A percentile compares a stretch with the other conserved stretches of the same genome.
These are phyloP conservation scores for Glossophaga mutica DNA, from an alignment of 2,797 vertebrate species.

Conservation along the genomic window DNA sequence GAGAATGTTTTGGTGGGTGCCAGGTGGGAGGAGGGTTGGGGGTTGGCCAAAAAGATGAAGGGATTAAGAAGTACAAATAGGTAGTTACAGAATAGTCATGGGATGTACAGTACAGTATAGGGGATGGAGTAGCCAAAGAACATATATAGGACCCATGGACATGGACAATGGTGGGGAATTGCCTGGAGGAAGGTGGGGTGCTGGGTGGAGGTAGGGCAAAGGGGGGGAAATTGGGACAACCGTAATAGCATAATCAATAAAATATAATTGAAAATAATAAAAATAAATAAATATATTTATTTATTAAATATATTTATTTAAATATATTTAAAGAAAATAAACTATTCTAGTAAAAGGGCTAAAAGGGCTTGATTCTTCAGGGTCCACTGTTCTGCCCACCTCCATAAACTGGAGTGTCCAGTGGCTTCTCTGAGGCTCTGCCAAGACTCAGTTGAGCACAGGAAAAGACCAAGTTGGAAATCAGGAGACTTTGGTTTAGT, in stretches of 20 bases:
- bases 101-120: not conserved
- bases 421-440: not conserved
- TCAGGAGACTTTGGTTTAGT: not conserved
- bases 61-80: not conserved
- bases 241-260: no score
- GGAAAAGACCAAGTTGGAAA: not conserved
- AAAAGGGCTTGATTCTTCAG: not conserved
- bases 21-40: not conserved
- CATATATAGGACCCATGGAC: not conserved
- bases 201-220: no score
- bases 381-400: not conserved
- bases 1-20: not conserved
- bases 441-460: not conserved
- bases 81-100: not conserved
- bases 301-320: no score
- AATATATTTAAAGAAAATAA: not conserved
- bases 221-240: no score
- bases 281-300: no score
- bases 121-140: not conserved
- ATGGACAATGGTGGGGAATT: not conserved
- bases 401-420: not conserved
- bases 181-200: no score
- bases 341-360: not conserved
- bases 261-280: no score
- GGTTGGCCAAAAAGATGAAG: not conserved